Base-by-base conservation (phyloP, 1,140 invertebrate species). In the Antheraea pernyi region DNA sequence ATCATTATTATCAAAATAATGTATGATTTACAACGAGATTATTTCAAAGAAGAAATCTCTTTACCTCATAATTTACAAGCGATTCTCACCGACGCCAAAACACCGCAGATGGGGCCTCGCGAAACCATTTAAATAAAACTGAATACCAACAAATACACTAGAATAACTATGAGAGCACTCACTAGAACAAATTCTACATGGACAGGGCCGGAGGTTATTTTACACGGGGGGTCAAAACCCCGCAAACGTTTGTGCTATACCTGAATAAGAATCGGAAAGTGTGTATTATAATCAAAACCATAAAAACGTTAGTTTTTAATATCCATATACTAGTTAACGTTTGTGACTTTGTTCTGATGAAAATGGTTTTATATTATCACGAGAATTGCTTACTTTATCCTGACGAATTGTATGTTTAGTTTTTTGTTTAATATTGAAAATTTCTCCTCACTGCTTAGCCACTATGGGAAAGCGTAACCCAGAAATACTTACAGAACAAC, bases 101-200 rank as follows among this genome's bases (percentile, higher is more conserved):
- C 46, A 53, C 46, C 46, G 16, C 46, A 53, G 46, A 53, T 53
- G 46, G 46, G 46, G 46, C 46, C 46, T 5, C 46, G 46, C 46
- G 46, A 53, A 53, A 53, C 46, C 6, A 53, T 53, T 53, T 53
- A 53, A 53, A 53, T 53, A 53, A 53, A 53, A 53, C 46, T 13
- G 46, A 53, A 53, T 53, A 53, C 46, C 46, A 53, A 53, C 46
- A 53, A 53, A 53, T 53, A 53, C 46, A 53, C 46, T 53, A 53
- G 46, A 53, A 53, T 53, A 53, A 53, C 46, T 53, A 53, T 53
- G 46, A 53, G 46, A 16, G 16, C 46, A 53, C 46, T 53, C 46
- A 16, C 46, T 53, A n/a, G 46, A 53, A 53, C 11, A 13, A 53
- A 53, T 53, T 53, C 46, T 53, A 53, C 46, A n/a, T 53, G 46